These are phyloP conservation scores for Cephus runcator DNA, from an alignment of 2,888 invertebrate genomes.

Conservation along the genomic window DNA sequence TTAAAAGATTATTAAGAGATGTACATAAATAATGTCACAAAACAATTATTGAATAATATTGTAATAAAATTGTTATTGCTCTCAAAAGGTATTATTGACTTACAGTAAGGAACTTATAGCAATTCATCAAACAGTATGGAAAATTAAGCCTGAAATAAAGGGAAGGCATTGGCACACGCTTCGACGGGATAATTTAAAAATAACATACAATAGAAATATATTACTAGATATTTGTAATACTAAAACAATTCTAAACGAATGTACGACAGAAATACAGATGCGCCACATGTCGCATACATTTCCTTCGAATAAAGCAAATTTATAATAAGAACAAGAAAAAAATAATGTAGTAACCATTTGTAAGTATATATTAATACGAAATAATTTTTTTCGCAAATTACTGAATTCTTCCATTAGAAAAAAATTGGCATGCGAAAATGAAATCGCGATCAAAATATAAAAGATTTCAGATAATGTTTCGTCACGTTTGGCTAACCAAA, in stretches of 20 bases:
- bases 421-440: not conserved
- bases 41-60: not conserved
- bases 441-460: conserved; percentile 1
- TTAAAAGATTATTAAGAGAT: not conserved
- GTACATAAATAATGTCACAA: not conserved
- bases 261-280: not conserved
- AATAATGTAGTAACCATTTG: not conserved
- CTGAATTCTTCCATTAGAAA: not conserved
- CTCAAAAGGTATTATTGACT: not conserved
- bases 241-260: not conserved
- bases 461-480: not conserved
- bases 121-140: not conserved
- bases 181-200: not conserved
- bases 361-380: not conserved
- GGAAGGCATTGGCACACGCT: not conserved
- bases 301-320: not conserved
- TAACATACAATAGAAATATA: not conserved
- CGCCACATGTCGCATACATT: not conserved
- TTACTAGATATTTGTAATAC: not conserved
- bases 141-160: not conserved
- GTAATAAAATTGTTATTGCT: not conserved
- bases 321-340: not conserved
- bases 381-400: not conserved
- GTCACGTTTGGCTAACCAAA: not conserved
- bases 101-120: not conserved